Evolutionary conservation across 2,888 invertebrate species (phyloP), one percentile per base, ranked within the genome.

Genomic region (Minunthozetes semirufus): DNA sequence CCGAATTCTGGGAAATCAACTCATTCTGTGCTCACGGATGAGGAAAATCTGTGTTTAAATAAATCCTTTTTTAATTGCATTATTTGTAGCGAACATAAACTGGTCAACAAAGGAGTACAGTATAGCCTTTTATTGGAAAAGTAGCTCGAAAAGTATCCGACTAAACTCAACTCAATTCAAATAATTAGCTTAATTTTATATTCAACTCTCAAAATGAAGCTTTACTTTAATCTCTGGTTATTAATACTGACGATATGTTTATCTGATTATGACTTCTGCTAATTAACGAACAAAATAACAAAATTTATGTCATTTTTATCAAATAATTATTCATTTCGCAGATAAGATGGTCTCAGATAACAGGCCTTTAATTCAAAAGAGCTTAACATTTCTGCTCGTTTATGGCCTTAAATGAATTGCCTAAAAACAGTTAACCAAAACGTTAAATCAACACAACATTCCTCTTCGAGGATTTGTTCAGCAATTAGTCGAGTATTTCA

Each of bases 21-120:
- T 59, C 59, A 33, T 59, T 25, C 25, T 56, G 1, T 56, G 1
- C 22, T 6, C 22, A 56, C 25, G 29, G 17, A 50, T 59, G 27
- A 59, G 27, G 2, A 56, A 11, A 56, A 50, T 19, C 50, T 50
- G 22, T 56, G 25, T 22, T 56, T 56, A 38, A 66, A 66, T 33
- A 19, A 66, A 66, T 66, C 63, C 63, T n/a, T 38, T 66, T 66
- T 66, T 38, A 38, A 66, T 66, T 66, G 63, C 1, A 66, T 66
- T 66, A 11, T 11, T 33, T 61, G 25, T 29, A 61, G 17, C 17
- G 11, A 38, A 66, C 11, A 66, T 66, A 66, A 38, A 66, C 9
- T 66, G 38, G 63, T 66, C 38, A 38, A 19, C 61, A 38, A 38
- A 66, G n/a, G 63, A 27, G 25, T 25, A 33, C 9, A 33, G 33